Evolutionary conservation across 2,113 vertebrate species (phyloP).

Genomic region (Cyprinodon variegatus): DNA sequence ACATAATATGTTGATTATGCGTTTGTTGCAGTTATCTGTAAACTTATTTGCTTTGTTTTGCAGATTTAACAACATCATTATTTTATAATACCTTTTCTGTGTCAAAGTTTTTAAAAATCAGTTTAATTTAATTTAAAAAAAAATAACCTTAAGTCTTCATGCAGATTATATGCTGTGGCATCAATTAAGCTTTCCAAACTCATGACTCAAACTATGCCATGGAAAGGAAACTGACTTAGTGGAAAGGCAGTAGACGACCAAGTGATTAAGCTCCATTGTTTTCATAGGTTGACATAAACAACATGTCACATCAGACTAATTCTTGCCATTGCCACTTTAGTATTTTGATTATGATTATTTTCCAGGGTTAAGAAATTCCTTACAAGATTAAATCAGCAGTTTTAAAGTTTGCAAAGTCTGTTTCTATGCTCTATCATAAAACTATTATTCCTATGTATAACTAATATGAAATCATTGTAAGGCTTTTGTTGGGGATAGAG

Average conservation of each 20-base stretch:
- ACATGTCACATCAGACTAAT: conserved; percentile 24
- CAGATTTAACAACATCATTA: neutral
- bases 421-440: conserved; percentile 1
- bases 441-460: neutral
- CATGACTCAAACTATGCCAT: conserved; percentile 52
- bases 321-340: conserved; percentile 20
- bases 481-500: neutral
- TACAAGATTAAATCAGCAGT: neutral
- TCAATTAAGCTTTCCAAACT: conserved; percentile 44
- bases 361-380: neutral
- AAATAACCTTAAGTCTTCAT: no score
- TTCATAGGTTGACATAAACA: conserved; percentile 47
- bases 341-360: conserved; percentile 7
- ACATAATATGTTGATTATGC: no score
- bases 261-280: conserved; percentile 56
- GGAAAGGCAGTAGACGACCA: conserved; percentile 38
- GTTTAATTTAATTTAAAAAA: neutral
- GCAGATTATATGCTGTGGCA: conserved; percentile 19
- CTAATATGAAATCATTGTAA: conserved; percentile 14
- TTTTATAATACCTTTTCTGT: neutral
- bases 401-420: neutral
- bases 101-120: neutral
- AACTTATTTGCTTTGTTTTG: no score
- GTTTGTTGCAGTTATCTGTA: no score
- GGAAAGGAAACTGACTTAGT: conserved; percentile 57